Conservation (phyloP, 2,888 invertebrate genomes). For the Morpho achilles region DNA sequence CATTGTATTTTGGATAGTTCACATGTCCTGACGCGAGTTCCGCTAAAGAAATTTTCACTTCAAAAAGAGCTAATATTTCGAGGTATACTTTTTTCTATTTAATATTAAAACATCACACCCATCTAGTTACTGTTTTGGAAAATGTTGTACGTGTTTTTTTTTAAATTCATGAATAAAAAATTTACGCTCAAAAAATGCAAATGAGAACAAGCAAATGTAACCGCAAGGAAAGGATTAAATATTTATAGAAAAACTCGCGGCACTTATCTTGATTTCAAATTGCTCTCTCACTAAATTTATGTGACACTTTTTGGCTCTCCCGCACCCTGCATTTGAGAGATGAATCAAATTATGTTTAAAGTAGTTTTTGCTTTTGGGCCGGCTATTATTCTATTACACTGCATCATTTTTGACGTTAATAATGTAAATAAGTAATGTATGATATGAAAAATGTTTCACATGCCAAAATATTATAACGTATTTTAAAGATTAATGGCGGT, state of each 20-base stretch:
- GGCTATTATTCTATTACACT: conserved; percentile 14
- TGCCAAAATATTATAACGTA: not conserved
- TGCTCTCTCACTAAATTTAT: conserved; percentile 24
- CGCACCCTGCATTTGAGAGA: conserved; percentile 17
- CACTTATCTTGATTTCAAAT: conserved; percentile 27
- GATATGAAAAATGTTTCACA: not conserved
- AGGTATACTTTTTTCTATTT: too few species aligned
- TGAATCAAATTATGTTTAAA: conserved; percentile 22
- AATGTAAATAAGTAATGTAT: not conserved
- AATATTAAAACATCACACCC: too few species aligned
- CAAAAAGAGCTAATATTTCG: too few species aligned
- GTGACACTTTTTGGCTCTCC: conserved; percentile 25
- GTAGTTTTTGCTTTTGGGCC: conserved; percentile 13
- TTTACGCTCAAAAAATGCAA: conserved; percentile 7
- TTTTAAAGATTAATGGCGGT: too few species aligned
- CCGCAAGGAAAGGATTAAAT: conserved; percentile 22
- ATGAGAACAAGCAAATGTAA: conserved; percentile 13
- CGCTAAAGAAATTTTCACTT: too few species aligned
- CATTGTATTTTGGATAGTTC: too few species aligned
- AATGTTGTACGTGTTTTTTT: not conserved
- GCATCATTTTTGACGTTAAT: conserved; percentile 9
- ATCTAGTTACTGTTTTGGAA: too few species aligned
- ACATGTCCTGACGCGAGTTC: too few species aligned
- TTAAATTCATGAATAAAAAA: not conserved
- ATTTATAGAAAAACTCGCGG: conserved; percentile 24